Evolutionary conservation across 92 coral and sea anemone genomes (phyloP), one percentile per base, ranked within the genome.

Genomic region (Phenganax stokvisi): DNA sequence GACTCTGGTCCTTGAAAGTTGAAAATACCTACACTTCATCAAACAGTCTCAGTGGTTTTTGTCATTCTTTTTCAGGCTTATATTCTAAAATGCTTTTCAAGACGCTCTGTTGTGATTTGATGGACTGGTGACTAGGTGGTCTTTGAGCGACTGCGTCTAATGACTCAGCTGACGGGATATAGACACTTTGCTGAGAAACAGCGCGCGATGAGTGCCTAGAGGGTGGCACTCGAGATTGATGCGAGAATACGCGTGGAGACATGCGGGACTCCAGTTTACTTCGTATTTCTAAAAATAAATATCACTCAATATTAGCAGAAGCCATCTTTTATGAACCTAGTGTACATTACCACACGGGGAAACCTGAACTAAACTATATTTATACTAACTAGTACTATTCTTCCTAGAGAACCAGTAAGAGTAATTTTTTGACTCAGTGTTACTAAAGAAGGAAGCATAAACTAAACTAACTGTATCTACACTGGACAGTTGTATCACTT

Each of bases 121-220:
- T 94, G 83, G 98, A 94, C 90, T 94, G 98, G 89, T 91, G 98
- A 83, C 97, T 94, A 82, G 98, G 98, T n/a, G 98, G 98, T 79
- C 98, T 86, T 55, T 80, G 89, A 4, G 98, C 98, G 6, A 77
- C 87, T 59, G 89, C 89, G 63, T 91, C 91, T 72, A 94, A 86
- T 63, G 94, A 88, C 57, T 89, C 90, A 13, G 89, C 84, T 8
- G 98, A 94, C 0, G 98, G 98, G 57, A 94, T 85, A 81, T 91
- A 94, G 55, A 94, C 77, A 72, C 94, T 90, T 57, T 91, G 98
- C 59, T 94, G 98, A 61, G 91, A 80, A 71, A 83, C 89, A 74
- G 98, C 86, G 59, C 98, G 92, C 56, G 92, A 67, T 3, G 91
- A 85, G 54, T 89, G 98, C 9, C 98, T 92, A 78, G 94, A 90